Evolutionary conservation across 2,888 invertebrate genomes (phyloP), one percentile per base, ranked within the genome.

Genomic region (Oeneis ivallda): DNA sequence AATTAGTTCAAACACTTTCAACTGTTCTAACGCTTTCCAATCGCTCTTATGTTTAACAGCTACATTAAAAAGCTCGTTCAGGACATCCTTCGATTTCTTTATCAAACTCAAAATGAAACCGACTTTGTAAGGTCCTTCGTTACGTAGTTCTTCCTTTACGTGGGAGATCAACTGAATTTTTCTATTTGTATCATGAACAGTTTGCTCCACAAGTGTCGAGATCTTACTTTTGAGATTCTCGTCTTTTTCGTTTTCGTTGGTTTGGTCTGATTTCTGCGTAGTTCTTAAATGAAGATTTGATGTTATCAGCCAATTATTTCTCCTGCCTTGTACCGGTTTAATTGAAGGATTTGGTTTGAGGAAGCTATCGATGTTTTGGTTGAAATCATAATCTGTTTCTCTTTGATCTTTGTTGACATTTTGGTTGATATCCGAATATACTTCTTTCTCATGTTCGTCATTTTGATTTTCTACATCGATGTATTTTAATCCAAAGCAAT

Each of bases 1-100:
- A 3, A 90, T 87, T 9, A 87, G 71, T 67, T 90, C 90, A 61
- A 87, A 89, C 11, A 89, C 81, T 66, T 88, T 89, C 67, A 90
- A 66, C 71, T 89, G 87, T 68, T 90, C 88, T 37, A 89, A 66
- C 6, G 86, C 84, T 66, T 82, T 84, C 86, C 87, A 90, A 60
- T 86, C 81, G 1, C 86, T 83, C 58, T 81, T 81, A 45, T 89
- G 87, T 62, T 83, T 88, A 9, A 89, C 79, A 0, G 89, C 89
- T 0, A 89, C 81, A 57, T 87, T 89, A 63, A 87, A 90, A 19
- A 90, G 70, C 69, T 90, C 90, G 45, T 83, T 86, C 57, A 89
- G 57, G 7, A 86, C 78, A 45, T 85, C 82, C 54, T 85, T 81
- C 0, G 84, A 81, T 64, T 87, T 87, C 70, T 86, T 88, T 37